Evolutionary conservation across 2,888 invertebrate species (phyloP).

Genomic region (Portevinia maculata): DNA sequence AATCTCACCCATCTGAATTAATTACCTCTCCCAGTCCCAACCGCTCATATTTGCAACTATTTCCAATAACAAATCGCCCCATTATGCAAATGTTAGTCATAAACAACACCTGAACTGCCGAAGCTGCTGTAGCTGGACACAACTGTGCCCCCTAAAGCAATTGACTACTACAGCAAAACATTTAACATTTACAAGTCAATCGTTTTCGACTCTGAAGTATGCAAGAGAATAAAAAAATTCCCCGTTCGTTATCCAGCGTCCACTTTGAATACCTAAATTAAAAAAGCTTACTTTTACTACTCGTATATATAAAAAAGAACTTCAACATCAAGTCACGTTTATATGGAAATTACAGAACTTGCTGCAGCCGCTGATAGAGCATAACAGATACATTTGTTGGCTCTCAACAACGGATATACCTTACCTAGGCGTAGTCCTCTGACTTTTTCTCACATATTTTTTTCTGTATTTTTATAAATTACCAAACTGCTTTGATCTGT

Average conservation of each 20-base stretch:
- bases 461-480: conserved; percentile 48
- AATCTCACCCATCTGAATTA: conserved; percentile 24
- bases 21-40: conserved; percentile 12
- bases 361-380: conserved; percentile 20
- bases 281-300: background rate
- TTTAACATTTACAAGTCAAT: conserved; percentile 51
- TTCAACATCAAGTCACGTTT: conserved; percentile 54
- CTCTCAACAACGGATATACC: background rate
- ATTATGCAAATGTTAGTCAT: conserved; percentile 57
- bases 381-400: conserved; percentile 17
- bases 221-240: conserved; percentile 1
- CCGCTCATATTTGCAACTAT: conserved; percentile 38
- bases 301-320: conserved; percentile 4
- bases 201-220: conserved; percentile 30
- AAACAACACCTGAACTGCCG: conserved; percentile 52
- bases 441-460: conserved; percentile 55
- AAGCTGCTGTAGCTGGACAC: background rate
- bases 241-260: conserved; percentile 25
- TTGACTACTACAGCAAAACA: conserved; percentile 20
- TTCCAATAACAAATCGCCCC: conserved; percentile 48
- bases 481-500: conserved; percentile 55
- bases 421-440: conserved; percentile 14
- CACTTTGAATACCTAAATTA: conserved; percentile 21
- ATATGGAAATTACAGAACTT: conserved; percentile 41
- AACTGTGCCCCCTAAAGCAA: conserved; percentile 4